Percentiles rank a stretch among this genome's conserved stretches.
These are phyloP conservation scores for Odontesthes bonariensis DNA, from an alignment of 2,113 vertebrate genomes.

Conservation along the genomic window DNA sequence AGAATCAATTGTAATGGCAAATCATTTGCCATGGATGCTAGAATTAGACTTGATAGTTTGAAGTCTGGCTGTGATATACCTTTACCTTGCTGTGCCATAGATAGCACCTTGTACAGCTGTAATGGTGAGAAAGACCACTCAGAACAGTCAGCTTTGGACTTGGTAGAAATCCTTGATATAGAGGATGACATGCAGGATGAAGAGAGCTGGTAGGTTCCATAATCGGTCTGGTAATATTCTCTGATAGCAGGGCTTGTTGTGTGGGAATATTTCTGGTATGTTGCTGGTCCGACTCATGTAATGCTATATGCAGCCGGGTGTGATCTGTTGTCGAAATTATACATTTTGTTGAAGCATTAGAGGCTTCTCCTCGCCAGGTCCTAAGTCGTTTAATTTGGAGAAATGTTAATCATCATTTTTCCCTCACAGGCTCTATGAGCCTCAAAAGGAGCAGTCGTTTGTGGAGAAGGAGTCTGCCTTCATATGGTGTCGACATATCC, in stretches of 20 bases:
- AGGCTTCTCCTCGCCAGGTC: too few species aligned
- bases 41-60: conserved; percentile 59
- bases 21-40: conserved; percentile 65
- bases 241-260: background rate
- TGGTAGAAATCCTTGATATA: conserved; percentile 84
- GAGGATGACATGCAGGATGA: conserved; percentile 78
- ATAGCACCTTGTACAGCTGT: conserved; percentile 18
- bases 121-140: conserved; percentile 35
- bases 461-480: conserved; percentile 74
- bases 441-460: conserved; percentile 70
- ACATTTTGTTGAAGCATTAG: background rate
- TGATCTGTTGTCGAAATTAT: too few species aligned
- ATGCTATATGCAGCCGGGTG: too few species aligned
- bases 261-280: background rate
- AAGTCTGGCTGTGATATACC: conserved; percentile 57
- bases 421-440: conserved; percentile 83
- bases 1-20: background rate
- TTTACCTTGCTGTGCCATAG: background rate
- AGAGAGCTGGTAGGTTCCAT: conserved; percentile 82
- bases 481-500: conserved; percentile 85
- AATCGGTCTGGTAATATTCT: background rate
- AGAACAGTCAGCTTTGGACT: conserved; percentile 73
- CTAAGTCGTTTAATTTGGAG: background rate
- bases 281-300: background rate
- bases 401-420: background rate